Evolutionary conservation across 2,113 vertebrate species (phyloP).

Genomic region (Maylandia zebra): DNA sequence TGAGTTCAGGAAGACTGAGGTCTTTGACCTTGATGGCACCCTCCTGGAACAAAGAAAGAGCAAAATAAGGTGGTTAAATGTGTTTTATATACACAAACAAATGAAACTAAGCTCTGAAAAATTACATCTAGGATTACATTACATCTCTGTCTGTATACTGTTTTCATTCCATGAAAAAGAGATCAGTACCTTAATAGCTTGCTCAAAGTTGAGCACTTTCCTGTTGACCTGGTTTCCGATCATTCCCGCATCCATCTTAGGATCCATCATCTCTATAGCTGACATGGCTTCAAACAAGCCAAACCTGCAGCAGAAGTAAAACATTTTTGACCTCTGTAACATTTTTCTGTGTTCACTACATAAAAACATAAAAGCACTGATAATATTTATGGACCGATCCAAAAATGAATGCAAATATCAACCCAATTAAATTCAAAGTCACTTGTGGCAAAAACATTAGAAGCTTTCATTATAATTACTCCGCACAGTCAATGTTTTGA

Average conservation of each 20-base stretch:
- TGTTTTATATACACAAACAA: background rate
- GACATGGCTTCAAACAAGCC: conserved; percentile 99
- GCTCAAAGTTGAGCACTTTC: conserved; percentile 96
- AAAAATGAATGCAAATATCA: background rate
- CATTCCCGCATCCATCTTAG: conserved; percentile 99
- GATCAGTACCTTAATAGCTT: conserved; percentile 87
- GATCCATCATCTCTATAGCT: conserved; percentile 99
- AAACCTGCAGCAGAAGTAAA: conserved; percentile 72
- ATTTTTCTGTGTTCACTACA: background rate
- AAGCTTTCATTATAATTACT: background rate
- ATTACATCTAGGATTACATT: background rate
- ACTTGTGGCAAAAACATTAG: background rate
- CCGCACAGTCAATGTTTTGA: background rate
- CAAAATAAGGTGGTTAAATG: background rate
- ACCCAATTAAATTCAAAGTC: background rate
- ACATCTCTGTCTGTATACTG: background rate
- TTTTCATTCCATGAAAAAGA: background rate
- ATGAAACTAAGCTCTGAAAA: background rate
- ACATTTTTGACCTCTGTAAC: background rate
- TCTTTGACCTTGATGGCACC: conserved; percentile 93
- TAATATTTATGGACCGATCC: background rate
- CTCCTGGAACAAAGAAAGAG: conserved; percentile 70
- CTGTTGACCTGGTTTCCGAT: conserved; percentile 99
- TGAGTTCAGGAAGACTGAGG: conserved; percentile 87
- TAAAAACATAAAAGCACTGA: background rate